Percentiles rank a stretch among this genome's conserved stretches.
phyloP scores from a whole-genome alignment of 2,888 invertebrate genomes.

The Chrysolina oricalcia region DNA sequence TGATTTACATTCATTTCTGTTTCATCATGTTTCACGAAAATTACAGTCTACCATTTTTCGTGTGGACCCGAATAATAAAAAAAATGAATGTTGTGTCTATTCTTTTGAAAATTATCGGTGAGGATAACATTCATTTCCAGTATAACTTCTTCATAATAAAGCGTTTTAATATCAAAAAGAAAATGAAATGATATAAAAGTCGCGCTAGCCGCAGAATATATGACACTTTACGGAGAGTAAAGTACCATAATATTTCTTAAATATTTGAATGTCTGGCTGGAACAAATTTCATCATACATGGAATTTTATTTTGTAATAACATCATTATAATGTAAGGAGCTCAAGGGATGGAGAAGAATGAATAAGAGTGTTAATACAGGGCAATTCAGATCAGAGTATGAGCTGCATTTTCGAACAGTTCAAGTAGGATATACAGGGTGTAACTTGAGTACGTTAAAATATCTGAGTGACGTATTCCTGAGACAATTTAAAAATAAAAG shows the following conservation, averaged over 20 bases:
- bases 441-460: no score
- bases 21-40: no score
- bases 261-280: conserved; percentile 51
- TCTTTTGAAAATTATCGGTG: conserved; percentile 9
- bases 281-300: conserved; percentile 51
- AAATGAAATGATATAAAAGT: conserved; percentile 68
- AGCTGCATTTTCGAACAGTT: no score
- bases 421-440: no score
- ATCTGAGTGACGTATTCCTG: no score
- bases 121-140: not conserved
- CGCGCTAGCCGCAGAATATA: conserved; percentile 67
- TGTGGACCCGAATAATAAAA: no score
- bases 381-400: not conserved
- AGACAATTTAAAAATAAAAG: no score
- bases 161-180: conserved; percentile 61
- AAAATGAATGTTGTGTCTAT: not conserved
- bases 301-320: conserved; percentile 47
- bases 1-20: no score
- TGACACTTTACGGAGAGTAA: conserved; percentile 66
- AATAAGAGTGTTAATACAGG: not conserved
- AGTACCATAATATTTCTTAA: conserved; percentile 60
- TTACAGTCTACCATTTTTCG: no score
- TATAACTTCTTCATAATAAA: conserved; percentile 21
- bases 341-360: not conserved
- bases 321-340: conserved; percentile 38